Evolutionary conservation across 2,888 invertebrate species (phyloP).

Genomic region (Nomada fabriciana): DNA sequence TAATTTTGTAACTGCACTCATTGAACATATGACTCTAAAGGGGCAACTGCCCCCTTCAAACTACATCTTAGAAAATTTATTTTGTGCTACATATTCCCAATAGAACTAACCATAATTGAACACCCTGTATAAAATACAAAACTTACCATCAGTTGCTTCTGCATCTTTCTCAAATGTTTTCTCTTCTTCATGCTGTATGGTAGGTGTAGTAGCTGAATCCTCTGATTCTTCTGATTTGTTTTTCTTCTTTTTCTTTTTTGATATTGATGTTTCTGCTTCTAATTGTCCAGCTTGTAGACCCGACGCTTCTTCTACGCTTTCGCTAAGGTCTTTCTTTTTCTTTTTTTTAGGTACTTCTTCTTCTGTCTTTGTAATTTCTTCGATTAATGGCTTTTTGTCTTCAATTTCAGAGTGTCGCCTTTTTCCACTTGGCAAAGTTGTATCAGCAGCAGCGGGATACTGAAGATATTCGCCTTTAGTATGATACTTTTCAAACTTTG

Average conservation of each 20-base stretch:
- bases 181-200: constrained; percentile 21
- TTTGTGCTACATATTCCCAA: no score
- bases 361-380: constrained; percentile 76
- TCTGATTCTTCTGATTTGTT: constrained; percentile 31
- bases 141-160: constrained; percentile 31
- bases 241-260: constrained; percentile 79
- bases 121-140: background rate
- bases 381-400: constrained; percentile 80
- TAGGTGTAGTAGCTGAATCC: constrained; percentile 17
- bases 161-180: constrained; percentile 13
- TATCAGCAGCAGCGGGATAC: constrained; percentile 92
- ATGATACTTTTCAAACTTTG: constrained; percentile 97
- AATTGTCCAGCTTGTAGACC: constrained; percentile 72
- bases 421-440: constrained; percentile 89
- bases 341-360: constrained; percentile 75
- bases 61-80: no score
- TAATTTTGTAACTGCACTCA: no score
- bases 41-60: no score
- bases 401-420: constrained; percentile 86
- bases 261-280: constrained; percentile 58
- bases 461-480: constrained; percentile 91
- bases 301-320: constrained; percentile 65
- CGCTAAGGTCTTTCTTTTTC: constrained; percentile 70
- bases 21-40: no score
- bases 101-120: no score